Conservation (phyloP, 2,113 vertebrate genomes). For the Plestiodon gilberti region DNA sequence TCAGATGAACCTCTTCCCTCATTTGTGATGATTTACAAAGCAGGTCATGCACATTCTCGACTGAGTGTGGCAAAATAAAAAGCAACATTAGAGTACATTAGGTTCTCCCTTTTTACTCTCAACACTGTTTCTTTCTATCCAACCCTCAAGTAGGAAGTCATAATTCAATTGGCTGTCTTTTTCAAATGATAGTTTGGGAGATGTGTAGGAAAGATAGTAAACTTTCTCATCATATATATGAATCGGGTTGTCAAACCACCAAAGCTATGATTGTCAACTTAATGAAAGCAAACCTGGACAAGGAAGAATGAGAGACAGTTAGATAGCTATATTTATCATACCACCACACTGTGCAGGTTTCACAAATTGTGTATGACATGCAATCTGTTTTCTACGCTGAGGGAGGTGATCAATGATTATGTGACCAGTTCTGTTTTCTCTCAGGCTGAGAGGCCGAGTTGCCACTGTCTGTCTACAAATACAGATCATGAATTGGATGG, state of each 20-base stretch:
- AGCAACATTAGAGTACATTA: not conserved
- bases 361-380: conserved; percentile 20
- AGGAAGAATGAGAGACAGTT: not conserved
- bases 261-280: conserved; percentile 23
- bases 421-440: not conserved
- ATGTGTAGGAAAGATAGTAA: not conserved
- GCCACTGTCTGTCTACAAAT: not conserved
- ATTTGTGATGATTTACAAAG: not conserved
- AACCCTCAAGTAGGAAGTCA: not conserved
- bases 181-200: not conserved
- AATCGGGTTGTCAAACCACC: conserved; percentile 25
- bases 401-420: not conserved
- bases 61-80: not conserved
- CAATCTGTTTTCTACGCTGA: conserved; percentile 2
- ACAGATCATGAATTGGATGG: not conserved
- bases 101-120: not conserved
- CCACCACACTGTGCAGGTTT: not conserved
- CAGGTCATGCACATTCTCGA: not conserved
- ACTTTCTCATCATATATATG: conserved; percentile 18
- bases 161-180: conserved; percentile 7
- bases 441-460: not conserved
- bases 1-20: not conserved
- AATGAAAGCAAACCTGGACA: conserved; percentile 21
- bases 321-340: conserved; percentile 11
- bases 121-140: not conserved